phyloP scores from a whole-genome alignment of 2,113 vertebrate species.

The Anhinga rufa region DNA sequence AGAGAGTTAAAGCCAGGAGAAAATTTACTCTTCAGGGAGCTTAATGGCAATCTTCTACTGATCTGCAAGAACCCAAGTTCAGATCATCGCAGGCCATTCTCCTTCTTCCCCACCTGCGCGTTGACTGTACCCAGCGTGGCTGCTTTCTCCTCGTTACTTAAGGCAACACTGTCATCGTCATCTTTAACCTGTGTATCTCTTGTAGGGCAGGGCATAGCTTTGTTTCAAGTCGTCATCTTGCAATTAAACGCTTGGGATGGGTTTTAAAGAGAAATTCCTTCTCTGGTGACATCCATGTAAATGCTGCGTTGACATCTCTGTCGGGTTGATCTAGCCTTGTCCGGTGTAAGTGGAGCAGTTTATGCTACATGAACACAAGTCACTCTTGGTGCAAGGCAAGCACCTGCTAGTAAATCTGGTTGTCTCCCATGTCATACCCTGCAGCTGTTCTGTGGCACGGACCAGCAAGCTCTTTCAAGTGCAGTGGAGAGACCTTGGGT shows the following conservation, averaged over 20 bases:
- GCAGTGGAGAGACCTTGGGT: not conserved
- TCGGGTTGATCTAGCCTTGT: not conserved
- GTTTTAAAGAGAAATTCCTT: not conserved
- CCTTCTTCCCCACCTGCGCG: not conserved
- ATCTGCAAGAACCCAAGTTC: not conserved
- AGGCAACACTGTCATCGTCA: not conserved
- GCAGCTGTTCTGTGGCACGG: not conserved
- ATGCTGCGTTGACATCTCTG: not conserved
- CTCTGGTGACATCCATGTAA: not conserved
- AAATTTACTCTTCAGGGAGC: not conserved
- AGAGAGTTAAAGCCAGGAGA: not conserved
- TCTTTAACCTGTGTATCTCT: not conserved
- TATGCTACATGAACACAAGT: not conserved
- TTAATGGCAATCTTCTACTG: not conserved
- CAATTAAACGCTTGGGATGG: not conserved
- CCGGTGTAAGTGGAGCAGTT: not conserved
- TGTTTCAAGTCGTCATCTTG: not conserved
- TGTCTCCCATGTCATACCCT: not conserved
- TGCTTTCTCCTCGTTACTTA: not conserved
- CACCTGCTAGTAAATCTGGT: not conserved
- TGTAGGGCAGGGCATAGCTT: not conserved
- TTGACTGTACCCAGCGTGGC: not conserved
- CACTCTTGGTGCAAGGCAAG: not conserved
- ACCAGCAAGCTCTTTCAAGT: not conserved
- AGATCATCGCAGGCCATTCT: not conserved